These are phyloP conservation scores for Psittacula echo DNA, from an alignment of 2,797 vertebrate genomes.

Conservation along the genomic window DNA sequence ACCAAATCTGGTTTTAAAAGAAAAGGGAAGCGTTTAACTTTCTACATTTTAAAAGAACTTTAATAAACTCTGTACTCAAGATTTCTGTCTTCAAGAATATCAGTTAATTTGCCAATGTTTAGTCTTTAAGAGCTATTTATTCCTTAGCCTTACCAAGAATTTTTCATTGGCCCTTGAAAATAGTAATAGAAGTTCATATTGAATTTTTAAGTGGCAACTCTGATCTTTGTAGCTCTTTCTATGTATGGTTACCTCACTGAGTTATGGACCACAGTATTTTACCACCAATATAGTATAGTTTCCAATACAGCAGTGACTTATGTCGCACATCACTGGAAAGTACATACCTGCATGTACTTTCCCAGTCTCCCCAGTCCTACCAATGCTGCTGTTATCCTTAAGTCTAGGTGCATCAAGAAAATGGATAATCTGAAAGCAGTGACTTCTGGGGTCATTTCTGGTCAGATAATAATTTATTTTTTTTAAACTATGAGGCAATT, in stretches of 20 bases:
- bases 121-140: background rate
- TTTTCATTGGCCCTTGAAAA: background rate
- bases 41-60: background rate
- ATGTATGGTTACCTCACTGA: background rate
- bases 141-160: background rate
- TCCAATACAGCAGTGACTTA: background rate
- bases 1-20: background rate
- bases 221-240: background rate
- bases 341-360: background rate
- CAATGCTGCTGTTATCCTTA: background rate
- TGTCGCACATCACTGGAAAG: background rate
- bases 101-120: background rate
- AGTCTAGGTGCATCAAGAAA: background rate
- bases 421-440: background rate
- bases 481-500: slow-evolving; percentile 74
- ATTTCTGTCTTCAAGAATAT: background rate
- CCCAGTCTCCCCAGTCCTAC: background rate
- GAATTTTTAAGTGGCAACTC: background rate
- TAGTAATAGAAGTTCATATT: background rate
- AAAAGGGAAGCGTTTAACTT: background rate
- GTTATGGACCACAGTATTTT: background rate
- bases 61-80: background rate
- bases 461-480: slow-evolving; percentile 77
- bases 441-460: background rate
- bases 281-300: background rate